Base-by-base conservation (phyloP, 2,888 invertebrate species). In the Hydraecia micacea region DNA sequence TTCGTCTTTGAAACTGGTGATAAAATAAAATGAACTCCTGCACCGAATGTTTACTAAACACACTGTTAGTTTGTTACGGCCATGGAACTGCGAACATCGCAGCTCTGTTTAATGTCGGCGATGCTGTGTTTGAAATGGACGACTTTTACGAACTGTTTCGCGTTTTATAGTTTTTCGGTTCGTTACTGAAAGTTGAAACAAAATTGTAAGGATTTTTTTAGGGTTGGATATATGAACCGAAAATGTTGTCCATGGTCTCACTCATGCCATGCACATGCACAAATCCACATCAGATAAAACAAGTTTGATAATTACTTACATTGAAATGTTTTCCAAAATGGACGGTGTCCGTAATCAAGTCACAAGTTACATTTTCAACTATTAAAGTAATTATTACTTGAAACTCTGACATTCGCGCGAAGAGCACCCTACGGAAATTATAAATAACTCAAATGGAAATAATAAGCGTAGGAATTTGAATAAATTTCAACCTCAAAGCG, bases 31-130 rank as follows among this genome's bases (percentile, higher is more conserved):
- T 76, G 69, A 75, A 83, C 84, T 83, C 25, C 46, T 83, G 80
- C 73, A 80, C 60, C 75, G 32, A 80, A 86, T 86, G 85, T 86
- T 83, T 86, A 77, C 76, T 76, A 81, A 86, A 86, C 83, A 80
- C 75, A 65, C 68, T 80, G 79, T 77, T 83, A 68, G 70, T 81
- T 72, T 32, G 72, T 78, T 65, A 75, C 73, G 32, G 71, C 63
- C 28, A 46, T 69, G 58, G 36, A 32, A 81, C 74, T 74, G 32
- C 49, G 66, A 73, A 39, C 73, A 73, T 65, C 18, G 32, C 28
- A 63, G 52, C 36, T 80, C 81, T 84, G 86, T 75, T 79, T 49
- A 71, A 15, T 67, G 65, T 85, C 46, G 32, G 25, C 39, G 11
- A 13, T 65, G 75, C 72, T 52, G 25, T 65, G 69, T 84, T 72